Conservation (phyloP, 2,888 invertebrate species). For the Heliconius sara region DNA sequence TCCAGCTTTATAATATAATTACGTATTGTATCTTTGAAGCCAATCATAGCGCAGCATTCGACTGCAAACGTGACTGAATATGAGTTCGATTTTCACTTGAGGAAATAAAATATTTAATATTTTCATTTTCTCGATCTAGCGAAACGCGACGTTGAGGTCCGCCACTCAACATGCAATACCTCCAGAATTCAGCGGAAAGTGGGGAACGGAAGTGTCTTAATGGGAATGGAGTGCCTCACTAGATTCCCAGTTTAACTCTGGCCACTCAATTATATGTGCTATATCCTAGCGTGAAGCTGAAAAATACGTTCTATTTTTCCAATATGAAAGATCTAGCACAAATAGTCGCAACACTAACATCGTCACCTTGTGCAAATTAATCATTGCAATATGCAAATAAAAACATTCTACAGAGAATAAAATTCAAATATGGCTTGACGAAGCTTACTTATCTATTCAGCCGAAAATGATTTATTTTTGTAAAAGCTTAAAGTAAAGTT, state of each 20-base stretch:
- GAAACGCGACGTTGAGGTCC: too few species aligned
- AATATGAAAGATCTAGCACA: background rate
- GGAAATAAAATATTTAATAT: too few species aligned
- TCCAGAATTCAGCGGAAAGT: too few species aligned
- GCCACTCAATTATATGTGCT: background rate
- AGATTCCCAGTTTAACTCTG: background rate
- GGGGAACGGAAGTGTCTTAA: too few species aligned
- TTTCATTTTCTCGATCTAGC: too few species aligned
- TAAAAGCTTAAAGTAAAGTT: conserved; percentile 6
- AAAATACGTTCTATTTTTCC: background rate
- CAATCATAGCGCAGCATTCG: too few species aligned
- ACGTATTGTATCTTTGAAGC: too few species aligned
- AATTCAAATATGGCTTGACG: conserved; percentile 1
- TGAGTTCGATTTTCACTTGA: too few species aligned
- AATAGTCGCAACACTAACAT: background rate
- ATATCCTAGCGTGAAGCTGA: background rate
- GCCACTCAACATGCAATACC: too few species aligned
- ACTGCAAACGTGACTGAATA: too few species aligned
- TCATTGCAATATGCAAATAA: conserved; percentile 4
- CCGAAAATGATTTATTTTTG: conserved; percentile 16
- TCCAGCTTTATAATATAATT: too few species aligned
- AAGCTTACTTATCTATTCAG: conserved; percentile 5
- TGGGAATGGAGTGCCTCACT: too few species aligned
- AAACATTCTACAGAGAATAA: background rate
- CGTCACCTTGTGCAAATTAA: background rate